A percentile compares a stretch with the other conserved stretches of the same genome.
Evolutionary conservation across 2,113 vertebrate species (phyloP).

Genomic region (Deroptyus accipitrinus): DNA sequence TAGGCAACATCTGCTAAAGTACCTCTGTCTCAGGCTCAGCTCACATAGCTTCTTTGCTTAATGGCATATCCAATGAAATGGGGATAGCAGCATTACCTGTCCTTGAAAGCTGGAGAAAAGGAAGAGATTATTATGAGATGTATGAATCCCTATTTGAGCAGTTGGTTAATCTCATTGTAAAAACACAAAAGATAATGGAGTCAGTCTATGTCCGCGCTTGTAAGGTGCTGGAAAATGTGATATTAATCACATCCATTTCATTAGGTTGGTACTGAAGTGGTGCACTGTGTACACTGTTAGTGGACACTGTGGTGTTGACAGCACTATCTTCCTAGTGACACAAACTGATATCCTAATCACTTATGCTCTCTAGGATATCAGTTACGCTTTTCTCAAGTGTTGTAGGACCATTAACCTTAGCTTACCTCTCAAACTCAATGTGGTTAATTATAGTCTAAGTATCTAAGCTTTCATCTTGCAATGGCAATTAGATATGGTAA

Average conservation of each 20-base stretch:
- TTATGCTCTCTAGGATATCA: conserved; percentile 23
- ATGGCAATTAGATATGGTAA: neutral
- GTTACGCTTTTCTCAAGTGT: conserved; percentile 44
- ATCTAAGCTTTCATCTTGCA: conserved; percentile 4
- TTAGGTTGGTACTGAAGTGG: neutral
- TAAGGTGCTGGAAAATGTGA: neutral
- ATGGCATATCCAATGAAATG: neutral
- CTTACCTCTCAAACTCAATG: conserved; percentile 32
- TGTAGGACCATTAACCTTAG: conserved; percentile 57
- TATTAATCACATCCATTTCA: neutral
- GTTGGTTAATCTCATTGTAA: neutral
- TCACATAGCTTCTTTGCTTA: neutral
- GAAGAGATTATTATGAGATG: neutral
- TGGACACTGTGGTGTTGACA: conserved; percentile 23
- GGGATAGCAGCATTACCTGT: neutral
- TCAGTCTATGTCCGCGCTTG: neutral
- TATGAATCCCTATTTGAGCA: neutral
- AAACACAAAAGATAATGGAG: neutral
- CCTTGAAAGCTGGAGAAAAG: neutral
- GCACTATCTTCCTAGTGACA: neutral
- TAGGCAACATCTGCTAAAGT: neutral
- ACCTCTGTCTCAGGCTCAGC: neutral
- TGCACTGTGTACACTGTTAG: neutral
- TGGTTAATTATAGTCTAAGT: conserved; percentile 14
- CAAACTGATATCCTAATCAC: conserved; percentile 37